phyloP scores from a whole-genome alignment of 2,888 invertebrate species.

The Pyralis farinalis region DNA sequence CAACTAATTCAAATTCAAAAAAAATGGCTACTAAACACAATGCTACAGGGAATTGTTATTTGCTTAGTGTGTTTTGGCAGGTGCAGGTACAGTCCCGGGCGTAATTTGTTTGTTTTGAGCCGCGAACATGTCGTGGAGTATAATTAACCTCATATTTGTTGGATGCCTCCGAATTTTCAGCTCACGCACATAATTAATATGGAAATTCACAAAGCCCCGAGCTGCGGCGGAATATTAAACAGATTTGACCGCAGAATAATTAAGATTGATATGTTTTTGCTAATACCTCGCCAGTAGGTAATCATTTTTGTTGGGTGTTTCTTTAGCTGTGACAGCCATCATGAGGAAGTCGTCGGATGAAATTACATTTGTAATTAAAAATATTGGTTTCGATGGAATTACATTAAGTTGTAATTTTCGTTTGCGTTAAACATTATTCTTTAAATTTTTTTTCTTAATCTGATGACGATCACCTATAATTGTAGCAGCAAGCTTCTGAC shows the following conservation, averaged over 20 bases:
- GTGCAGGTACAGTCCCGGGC: no score
- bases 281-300: background rate
- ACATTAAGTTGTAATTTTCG: no score
- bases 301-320: background rate
- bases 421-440: no score
- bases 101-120: no score
- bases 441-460: no score
- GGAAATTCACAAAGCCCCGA: constrained; percentile 19
- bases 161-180: constrained; percentile 12
- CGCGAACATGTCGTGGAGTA: background rate
- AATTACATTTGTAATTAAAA: constrained; percentile 14
- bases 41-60: no score
- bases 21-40: no score
- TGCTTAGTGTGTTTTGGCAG: no score
- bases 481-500: no score
- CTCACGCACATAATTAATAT: constrained; percentile 24
- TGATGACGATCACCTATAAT: no score
- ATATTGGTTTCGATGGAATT: no score
- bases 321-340: constrained; percentile 3
- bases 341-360: background rate
- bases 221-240: constrained; percentile 15
- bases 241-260: background rate
- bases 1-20: no score
- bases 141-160: background rate
- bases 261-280: background rate